Evolutionary conservation across 2,888 invertebrate species (phyloP).

Genomic region (Pseudococcus jackbeardsleyi): DNA sequence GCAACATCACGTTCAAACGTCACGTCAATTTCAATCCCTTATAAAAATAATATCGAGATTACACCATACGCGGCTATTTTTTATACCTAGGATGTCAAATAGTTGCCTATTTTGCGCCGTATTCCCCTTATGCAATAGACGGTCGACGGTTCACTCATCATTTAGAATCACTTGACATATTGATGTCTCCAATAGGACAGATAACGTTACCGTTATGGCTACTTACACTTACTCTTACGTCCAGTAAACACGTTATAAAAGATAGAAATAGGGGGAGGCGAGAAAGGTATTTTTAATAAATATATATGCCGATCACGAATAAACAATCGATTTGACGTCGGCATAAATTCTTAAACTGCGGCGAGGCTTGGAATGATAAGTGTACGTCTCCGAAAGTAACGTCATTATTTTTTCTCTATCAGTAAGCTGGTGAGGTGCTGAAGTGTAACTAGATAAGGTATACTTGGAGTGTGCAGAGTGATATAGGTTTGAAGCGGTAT

Average conservation of each 20-base stretch:
- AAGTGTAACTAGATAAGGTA: conserved; percentile 22
- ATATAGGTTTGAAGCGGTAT: not conserved
- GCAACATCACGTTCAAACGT: conserved; percentile 31
- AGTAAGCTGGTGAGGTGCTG: not conserved
- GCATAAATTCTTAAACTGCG: not conserved
- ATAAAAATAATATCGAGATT: not conserved
- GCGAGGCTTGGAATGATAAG: not conserved
- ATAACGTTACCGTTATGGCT: not conserved
- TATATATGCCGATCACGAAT: conserved; percentile 31
- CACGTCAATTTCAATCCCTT: not conserved
- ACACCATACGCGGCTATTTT: not conserved
- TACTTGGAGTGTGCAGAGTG: not conserved
- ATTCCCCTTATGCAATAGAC: not conserved
- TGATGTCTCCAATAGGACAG: not conserved
- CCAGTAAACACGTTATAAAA: not conserved
- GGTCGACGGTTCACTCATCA: not conserved
- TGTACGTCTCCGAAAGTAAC: not conserved
- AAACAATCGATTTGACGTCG: conserved; percentile 14
- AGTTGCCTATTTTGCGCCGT: not conserved
- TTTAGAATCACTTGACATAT: not conserved
- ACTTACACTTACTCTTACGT: not conserved
- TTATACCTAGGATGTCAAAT: not conserved
- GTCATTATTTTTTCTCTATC: conserved; percentile 4
- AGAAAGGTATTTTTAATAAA: not conserved
- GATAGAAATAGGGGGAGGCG: not conserved